Evolutionary conservation across 35 echinoderm and acorn worm genomes (phyloP).

Genomic region (Anneissia japonica): DNA sequence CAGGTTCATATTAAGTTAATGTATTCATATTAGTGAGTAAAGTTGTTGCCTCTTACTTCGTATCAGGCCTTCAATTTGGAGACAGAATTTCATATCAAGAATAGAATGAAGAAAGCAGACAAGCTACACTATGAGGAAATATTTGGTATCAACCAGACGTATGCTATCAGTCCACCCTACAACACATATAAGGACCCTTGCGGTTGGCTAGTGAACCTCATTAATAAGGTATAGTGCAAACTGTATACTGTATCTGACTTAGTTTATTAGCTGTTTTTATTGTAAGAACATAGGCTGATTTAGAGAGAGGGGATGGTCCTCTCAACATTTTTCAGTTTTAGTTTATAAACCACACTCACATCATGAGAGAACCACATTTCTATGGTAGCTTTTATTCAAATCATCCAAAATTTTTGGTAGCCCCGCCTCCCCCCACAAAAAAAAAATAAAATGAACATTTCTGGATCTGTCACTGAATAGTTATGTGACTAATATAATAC

Average conservation of each 20-base stretch:
- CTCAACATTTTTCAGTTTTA: too few species aligned
- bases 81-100: constrained; percentile 95
- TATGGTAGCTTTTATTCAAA: too few species aligned
- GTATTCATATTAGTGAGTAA: too few species aligned
- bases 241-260: too few species aligned
- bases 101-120: constrained; percentile 82
- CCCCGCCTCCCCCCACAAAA: background rate
- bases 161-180: constrained; percentile 71
- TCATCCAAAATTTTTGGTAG: too few species aligned
- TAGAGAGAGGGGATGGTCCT: too few species aligned
- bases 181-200: constrained; percentile 86
- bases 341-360: too few species aligned
- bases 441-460: background rate
- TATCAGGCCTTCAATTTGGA: constrained; percentile 77
- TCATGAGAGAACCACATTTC: too few species aligned
- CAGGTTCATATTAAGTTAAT: too few species aligned
- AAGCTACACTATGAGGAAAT: constrained; percentile 68
- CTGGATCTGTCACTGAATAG: too few species aligned
- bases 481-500: background rate
- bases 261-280: too few species aligned
- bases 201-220: constrained; percentile 96
- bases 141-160: constrained; percentile 76
- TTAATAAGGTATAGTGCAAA: constrained; percentile 57
- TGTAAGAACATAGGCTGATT: too few species aligned
- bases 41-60: background rate